phyloP scores from a whole-genome alignment of 2,113 vertebrate species.

The Pardalotus punctatus region DNA sequence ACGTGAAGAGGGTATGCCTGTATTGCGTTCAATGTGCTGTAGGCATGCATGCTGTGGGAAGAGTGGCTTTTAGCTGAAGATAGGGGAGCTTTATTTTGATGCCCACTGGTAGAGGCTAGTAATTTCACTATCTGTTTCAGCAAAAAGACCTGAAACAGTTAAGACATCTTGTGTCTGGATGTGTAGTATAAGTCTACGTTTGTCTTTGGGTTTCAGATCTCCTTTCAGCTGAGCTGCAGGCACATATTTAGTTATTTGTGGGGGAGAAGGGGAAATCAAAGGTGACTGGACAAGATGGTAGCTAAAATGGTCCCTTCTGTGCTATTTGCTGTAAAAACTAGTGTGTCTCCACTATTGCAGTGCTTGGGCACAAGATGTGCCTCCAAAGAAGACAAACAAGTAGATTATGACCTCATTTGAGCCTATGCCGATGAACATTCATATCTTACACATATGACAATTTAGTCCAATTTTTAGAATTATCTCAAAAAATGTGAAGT shows the following conservation, averaged over 20 bases:
- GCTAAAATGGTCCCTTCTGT: not conserved
- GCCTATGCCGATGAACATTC: not conserved
- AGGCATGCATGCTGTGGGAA: not conserved
- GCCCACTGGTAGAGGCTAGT: not conserved
- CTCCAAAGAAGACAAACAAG: not conserved
- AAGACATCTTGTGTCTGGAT: not conserved
- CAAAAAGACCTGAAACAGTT: not conserved
- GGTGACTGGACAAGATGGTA: not conserved
- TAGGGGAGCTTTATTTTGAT: not conserved
- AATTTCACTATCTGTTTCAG: not conserved
- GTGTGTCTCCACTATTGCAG: not conserved
- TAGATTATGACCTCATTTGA: not conserved
- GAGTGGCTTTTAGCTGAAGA: not conserved
- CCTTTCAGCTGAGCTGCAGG: not conserved
- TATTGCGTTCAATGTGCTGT: not conserved
- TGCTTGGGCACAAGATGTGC: not conserved
- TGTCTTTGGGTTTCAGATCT: not conserved
- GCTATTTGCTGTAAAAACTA: not conserved
- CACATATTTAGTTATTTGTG: not conserved
- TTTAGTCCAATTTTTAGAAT: not conserved
- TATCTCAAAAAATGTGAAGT: not conserved
- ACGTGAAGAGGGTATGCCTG: not conserved
- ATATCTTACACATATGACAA: not conserved
- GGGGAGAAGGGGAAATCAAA: not conserved
- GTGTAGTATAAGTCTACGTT: not conserved